A percentile compares a stretch with the other conserved stretches of the same genome.
Conservation (phyloP, 2,797 vertebrate species). For the Philypnodon macrostomus region DNA sequence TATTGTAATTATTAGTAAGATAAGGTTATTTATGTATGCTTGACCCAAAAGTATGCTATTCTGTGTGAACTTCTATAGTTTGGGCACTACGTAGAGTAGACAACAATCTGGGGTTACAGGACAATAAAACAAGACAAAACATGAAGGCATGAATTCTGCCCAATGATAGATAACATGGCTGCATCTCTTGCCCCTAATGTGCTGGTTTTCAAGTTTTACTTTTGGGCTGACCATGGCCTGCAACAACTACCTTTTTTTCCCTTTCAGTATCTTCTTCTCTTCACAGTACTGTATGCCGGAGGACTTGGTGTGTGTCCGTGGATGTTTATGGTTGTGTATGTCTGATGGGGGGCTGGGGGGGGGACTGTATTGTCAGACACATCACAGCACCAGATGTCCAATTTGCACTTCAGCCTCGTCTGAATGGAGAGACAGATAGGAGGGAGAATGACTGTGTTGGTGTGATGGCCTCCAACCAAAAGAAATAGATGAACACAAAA, state of each 20-base stretch:
- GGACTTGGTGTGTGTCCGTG: conserved; percentile 19
- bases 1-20: too few relatives aligned
- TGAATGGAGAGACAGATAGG: conserved; percentile 73
- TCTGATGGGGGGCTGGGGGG: conserved; percentile 37
- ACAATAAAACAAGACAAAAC: too few relatives aligned
- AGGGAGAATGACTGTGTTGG: conserved; percentile 49
- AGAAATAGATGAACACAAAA: conserved; percentile 37
- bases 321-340: conserved; percentile 34
- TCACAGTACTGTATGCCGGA: conserved; percentile 29
- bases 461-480: conserved; percentile 60
- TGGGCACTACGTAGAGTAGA: too few relatives aligned
- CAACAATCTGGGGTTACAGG: too few relatives aligned
- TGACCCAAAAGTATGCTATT: too few relatives aligned
- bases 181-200: conserved; percentile 44
- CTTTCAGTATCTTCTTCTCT: conserved; percentile 27
- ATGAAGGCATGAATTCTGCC: too few relatives aligned
- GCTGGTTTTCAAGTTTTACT: conserved; percentile 22
- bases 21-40: too few relatives aligned
- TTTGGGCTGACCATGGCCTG: conserved; percentile 16
- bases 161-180: too few relatives aligned
- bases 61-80: too few relatives aligned
- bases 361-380: conserved; percentile 69
- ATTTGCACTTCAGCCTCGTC: conserved; percentile 81
- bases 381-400: conserved; percentile 83
- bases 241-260: conserved; percentile 20